These are phyloP conservation scores for Hypsibius dujardini DNA, from an alignment of 1,140 invertebrate species.

Conservation along the genomic window DNA sequence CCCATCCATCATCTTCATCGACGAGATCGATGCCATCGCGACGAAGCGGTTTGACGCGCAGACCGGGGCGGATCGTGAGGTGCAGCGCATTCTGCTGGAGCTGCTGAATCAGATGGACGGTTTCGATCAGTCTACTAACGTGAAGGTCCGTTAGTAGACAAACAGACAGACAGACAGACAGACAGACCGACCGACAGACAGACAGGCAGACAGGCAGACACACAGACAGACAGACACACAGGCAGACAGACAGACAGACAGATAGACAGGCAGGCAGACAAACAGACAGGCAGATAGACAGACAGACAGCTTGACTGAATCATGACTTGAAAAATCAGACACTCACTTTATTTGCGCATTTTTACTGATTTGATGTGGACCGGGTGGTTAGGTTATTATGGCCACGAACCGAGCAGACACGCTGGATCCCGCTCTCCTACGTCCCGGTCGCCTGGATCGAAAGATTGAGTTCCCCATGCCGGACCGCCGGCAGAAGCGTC, in stretches of 20 bases:
- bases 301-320: no score
- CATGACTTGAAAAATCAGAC: no score
- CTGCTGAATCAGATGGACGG: conserved; percentile 99
- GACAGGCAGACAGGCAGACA: no score
- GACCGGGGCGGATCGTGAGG: conserved; percentile 95
- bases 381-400: conserved; percentile 72
- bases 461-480: conserved; percentile 98
- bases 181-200: no score
- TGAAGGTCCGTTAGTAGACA: conserved; percentile 49
- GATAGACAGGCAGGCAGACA: no score
- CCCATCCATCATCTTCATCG: conserved; percentile 97
- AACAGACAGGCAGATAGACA: no score
- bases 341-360: no score
- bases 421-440: conserved; percentile 82
- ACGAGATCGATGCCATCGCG: conserved; percentile 95
- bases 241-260: no score
- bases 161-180: no score
- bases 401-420: conserved; percentile 97
- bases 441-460: conserved; percentile 88
- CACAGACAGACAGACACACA: no score
- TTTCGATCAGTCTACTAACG: conserved; percentile 98
- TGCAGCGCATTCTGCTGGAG: conserved; percentile 91
- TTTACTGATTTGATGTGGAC: no score
- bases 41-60: conserved; percentile 97
- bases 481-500: conserved; percentile 86